phyloP scores from a whole-genome alignment of 2,797 vertebrate genomes.

The Pristis pectinata region DNA sequence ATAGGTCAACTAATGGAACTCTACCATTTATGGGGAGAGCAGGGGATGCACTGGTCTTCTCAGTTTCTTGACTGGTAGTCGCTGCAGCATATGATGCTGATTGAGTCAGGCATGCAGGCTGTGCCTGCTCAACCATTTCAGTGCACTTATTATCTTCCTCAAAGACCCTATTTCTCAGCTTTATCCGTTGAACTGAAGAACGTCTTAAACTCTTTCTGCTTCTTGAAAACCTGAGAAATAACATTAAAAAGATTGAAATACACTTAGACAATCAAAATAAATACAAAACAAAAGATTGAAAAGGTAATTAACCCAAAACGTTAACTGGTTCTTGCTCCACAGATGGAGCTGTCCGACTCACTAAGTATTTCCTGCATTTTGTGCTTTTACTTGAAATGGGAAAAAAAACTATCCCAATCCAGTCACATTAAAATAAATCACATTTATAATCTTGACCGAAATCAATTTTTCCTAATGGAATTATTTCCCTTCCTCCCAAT shows the following conservation, averaged over 20 bases:
- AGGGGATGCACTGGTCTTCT: neutral
- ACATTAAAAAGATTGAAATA: neutral
- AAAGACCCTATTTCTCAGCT: conserved; percentile 14
- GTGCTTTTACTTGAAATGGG: too few species aligned
- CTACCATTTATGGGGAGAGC: neutral
- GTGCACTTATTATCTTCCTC: conserved; percentile 27
- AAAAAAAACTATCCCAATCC: too few species aligned
- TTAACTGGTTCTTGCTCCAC: too few species aligned
- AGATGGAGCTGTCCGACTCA: too few species aligned
- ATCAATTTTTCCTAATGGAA: too few species aligned
- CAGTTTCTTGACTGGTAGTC: neutral
- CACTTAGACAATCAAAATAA: too few species aligned
- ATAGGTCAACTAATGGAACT: conserved; percentile 40
- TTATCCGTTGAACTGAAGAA: neutral
- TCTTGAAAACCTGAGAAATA: conserved; percentile 9
- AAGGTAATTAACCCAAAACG: too few species aligned
- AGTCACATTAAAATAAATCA: too few species aligned
- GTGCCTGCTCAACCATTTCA: neutral
- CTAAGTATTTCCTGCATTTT: too few species aligned
- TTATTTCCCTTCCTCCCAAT: too few species aligned
- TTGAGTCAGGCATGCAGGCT: conserved; percentile 41
- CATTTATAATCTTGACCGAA: too few species aligned
- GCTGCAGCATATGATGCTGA: conserved; percentile 30
- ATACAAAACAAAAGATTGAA: too few species aligned
- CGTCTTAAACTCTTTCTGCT: conserved; percentile 29